Evolutionary conservation across 2,888 invertebrate species (phyloP).

Genomic region (Agriopis leucophaearia): DNA sequence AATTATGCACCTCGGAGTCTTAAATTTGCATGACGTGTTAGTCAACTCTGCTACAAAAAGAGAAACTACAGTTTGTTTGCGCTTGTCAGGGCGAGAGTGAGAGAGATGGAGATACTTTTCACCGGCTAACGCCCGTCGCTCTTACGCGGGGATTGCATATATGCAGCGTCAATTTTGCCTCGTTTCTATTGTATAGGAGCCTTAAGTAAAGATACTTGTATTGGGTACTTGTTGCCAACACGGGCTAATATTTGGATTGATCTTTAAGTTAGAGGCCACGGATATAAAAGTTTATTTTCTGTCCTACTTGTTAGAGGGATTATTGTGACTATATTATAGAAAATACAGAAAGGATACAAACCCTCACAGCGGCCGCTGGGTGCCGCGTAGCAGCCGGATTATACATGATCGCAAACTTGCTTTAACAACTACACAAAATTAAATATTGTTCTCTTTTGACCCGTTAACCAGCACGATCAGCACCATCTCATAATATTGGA

Average conservation of each 20-base stretch:
- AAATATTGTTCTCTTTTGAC: constrained; percentile 75
- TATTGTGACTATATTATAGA: neutral
- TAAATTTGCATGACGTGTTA: too few relatives aligned
- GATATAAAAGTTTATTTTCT: constrained; percentile 18
- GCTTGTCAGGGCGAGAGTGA: too few relatives aligned
- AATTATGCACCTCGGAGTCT: too few relatives aligned
- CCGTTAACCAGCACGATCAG: constrained; percentile 67
- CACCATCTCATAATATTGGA: constrained; percentile 72
- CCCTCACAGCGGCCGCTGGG: constrained; percentile 91
- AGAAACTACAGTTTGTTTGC: too few relatives aligned
- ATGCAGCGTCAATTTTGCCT: too few relatives aligned
- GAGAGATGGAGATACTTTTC: too few relatives aligned
- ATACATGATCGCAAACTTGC: constrained; percentile 85
- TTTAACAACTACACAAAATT: constrained; percentile 59
- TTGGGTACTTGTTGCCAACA: constrained; percentile 34
- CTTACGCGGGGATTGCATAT: too few relatives aligned
- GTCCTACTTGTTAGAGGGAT: constrained; percentile 6
- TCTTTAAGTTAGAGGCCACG: constrained; percentile 9
- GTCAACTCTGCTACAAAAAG: too few relatives aligned
- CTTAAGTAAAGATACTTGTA: constrained; percentile 39
- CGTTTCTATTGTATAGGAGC: neutral
- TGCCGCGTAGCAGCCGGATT: constrained; percentile 91
- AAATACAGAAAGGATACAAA: constrained; percentile 62
- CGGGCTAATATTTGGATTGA: constrained; percentile 29
- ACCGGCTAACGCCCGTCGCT: too few relatives aligned